Conservation (phyloP, 2,113 vertebrate genomes). For the Heteronetta atricapilla region DNA sequence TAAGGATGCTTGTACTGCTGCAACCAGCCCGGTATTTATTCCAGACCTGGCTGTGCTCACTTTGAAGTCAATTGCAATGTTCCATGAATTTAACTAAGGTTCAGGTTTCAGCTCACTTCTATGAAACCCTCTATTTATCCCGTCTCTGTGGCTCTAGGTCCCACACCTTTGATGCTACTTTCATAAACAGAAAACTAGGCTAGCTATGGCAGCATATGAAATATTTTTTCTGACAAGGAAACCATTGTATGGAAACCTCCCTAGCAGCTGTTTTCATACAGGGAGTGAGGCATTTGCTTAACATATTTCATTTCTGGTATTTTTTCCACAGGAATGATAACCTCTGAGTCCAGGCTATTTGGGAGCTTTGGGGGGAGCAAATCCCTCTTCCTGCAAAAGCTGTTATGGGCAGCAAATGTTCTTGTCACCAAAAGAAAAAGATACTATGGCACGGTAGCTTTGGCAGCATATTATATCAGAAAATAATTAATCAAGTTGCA, state of each 20-base stretch:
- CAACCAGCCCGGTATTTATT: background rate
- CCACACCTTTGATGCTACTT: background rate
- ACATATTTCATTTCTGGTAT: background rate
- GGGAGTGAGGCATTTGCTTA: background rate
- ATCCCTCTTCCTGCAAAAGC: background rate
- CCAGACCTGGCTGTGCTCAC: background rate
- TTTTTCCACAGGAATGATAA: conserved; percentile 34
- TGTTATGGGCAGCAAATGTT: background rate
- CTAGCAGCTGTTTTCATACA: conserved; percentile 1
- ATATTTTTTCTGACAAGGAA: conserved; percentile 36
- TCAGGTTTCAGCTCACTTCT: background rate
- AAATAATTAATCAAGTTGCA: background rate
- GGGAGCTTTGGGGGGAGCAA: background rate
- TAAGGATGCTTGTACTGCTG: background rate
- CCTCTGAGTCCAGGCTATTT: background rate
- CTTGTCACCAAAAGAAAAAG: background rate
- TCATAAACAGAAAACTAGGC: conserved; percentile 11
- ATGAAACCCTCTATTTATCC: conserved; percentile 23
- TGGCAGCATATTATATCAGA: background rate
- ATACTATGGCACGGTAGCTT: background rate
- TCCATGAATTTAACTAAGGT: background rate
- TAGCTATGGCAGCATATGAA: background rate
- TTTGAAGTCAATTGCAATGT: conserved; percentile 11
- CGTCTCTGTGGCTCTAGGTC: background rate
- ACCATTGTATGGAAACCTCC: conserved; percentile 23